A percentile compares a stretch with the other conserved stretches of the same genome.
phyloP scores from a whole-genome alignment of 2,113 vertebrate species.

The Solea senegalensis region DNA sequence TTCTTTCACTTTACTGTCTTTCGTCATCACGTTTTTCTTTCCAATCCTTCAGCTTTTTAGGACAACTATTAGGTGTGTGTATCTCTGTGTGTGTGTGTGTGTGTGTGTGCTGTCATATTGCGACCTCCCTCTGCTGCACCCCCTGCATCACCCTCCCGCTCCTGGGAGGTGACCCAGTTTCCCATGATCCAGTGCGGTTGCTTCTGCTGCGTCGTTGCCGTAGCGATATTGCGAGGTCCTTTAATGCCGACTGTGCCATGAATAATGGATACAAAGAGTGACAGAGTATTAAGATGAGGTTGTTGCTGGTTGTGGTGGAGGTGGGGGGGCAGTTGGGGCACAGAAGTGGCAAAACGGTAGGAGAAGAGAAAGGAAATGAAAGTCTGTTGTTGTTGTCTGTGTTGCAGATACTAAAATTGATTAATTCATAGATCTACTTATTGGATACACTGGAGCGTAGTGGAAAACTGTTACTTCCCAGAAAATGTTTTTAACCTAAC shows the following conservation, averaged over 20 bases:
- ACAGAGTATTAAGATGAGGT: slow-evolving; percentile 53
- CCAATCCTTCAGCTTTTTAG: slow-evolving; percentile 51
- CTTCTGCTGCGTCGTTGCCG: slow-evolving; percentile 67
- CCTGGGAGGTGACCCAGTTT: slow-evolving; percentile 84
- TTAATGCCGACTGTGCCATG: slow-evolving; percentile 73
- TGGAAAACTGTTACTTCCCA: background rate
- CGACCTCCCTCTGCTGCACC: slow-evolving; percentile 55
- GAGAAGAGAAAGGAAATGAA: background rate
- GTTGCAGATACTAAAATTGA: background rate
- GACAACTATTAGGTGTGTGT: slow-evolving; percentile 65
- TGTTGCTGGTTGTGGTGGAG: background rate
- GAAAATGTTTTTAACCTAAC: background rate
- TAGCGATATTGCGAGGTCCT: slow-evolving; percentile 67
- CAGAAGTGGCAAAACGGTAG: background rate
- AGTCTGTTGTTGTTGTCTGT: background rate
- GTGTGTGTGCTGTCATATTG: slow-evolving; percentile 36
- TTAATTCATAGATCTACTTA: background rate
- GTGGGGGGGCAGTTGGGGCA: background rate
- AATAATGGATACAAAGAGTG: slow-evolving; percentile 79
- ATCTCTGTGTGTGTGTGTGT: slow-evolving; percentile 14
- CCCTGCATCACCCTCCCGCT: slow-evolving; percentile 59
- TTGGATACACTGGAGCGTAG: no score
- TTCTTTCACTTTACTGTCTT: slow-evolving; percentile 12
- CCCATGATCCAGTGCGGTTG: slow-evolving; percentile 77
- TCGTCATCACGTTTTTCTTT: slow-evolving; percentile 25